Base-by-base conservation (phyloP, 2,113 vertebrate species). In the Mormyrus iriodes region DNA sequence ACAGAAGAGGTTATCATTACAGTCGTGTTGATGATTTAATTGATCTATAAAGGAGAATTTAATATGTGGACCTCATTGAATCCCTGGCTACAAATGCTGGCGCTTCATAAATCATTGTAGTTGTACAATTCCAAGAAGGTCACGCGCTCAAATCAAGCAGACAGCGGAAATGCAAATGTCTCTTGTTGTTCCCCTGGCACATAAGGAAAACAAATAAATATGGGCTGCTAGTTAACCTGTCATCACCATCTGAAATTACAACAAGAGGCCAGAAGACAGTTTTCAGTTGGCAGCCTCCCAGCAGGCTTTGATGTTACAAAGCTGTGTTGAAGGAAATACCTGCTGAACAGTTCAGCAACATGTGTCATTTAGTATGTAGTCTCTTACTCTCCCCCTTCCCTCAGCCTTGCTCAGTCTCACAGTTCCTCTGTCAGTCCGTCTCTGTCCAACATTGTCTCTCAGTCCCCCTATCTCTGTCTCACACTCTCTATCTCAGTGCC, bases 201-300 rank as follows among this genome's bases (percentile, higher is more conserved):
- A 89, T 53, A 89, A 49, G 92, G 91, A 92, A 89, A 93, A 93
- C 91, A 91, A 82, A 93, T 94, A 95, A 96, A 95, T 94, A 94
- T 92, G 90, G 91, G 87, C 91, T 92, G 93, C 95, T 95, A 92
- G 93, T 93, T 94, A 93, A 94, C 90, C 93, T 93, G 93, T 96
- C 94, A 94, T 92, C 94, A 21, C 91, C 4, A 92, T 91, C 92
- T 94, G 93, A 95, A 94, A 95, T 95, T 94, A 95, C 93, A 94
- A 95, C 93, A 92, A 93, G 91, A 93, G 92, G 92, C 91, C 92
- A 88, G 91, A 92, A 93, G 91, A 90, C 89, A 89, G 69, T 46
- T 65, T 90, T 90, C 90, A 91, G 93, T 93, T 94, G 93, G 94
- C 92, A 94, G 90, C 88, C 90, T 88, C 90, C 93, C 92, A 93